Evolutionary conservation across 1,140 invertebrate genomes (phyloP), one percentile per base, ranked within the genome.

Genomic region (Hyphantria cunea): DNA sequence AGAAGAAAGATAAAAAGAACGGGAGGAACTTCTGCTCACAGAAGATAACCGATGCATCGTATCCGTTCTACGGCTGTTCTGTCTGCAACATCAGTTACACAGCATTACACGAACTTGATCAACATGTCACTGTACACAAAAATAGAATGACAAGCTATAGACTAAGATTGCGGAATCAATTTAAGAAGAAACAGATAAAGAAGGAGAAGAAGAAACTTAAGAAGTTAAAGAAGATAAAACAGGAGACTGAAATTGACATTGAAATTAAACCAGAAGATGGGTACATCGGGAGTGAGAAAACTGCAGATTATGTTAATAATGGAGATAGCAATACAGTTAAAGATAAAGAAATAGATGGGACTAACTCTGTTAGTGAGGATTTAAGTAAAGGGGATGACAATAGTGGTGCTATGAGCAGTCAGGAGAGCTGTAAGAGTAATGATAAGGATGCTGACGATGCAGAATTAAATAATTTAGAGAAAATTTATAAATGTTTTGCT

Each of bases 221-320:
- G 49, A 86, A 86, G 31, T 68, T 66, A 12, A 74, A 71, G 8
- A 71, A 74, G 44, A 68, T 79, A 0, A 86, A 88, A 41, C 53
- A 65, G 12, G 67, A 81, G 9, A 15, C 56, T 0, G 9, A 34
- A 5, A 5, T 63, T 0, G 78, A 79, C 0, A 42, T 86, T 6
- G 84, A 88, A 47, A 88, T 90, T 1, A 90, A 90, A 63, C 83
- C 87, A 0, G 84, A 88, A 72, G 85, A 88, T 6, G 85, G 85
- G 0, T 88, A 88, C 62, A 88, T 88, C 12, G 85, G 85, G 31
- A 80, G 72, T 3, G 80, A 84, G 44, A 86, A 81, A 58, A 76
- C 84, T 0, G 49, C 70, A 0, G 80, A 84, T 11, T 78, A 58
- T 54, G 37, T 64, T 15, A 66, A 48, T 56, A 47, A 52, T 9